A percentile compares a stretch with the other conserved stretches of the same genome.
These are phyloP conservation scores for Cnemophilus loriae DNA, from an alignment of 2,113 vertebrate genomes.

Conservation along the genomic window DNA sequence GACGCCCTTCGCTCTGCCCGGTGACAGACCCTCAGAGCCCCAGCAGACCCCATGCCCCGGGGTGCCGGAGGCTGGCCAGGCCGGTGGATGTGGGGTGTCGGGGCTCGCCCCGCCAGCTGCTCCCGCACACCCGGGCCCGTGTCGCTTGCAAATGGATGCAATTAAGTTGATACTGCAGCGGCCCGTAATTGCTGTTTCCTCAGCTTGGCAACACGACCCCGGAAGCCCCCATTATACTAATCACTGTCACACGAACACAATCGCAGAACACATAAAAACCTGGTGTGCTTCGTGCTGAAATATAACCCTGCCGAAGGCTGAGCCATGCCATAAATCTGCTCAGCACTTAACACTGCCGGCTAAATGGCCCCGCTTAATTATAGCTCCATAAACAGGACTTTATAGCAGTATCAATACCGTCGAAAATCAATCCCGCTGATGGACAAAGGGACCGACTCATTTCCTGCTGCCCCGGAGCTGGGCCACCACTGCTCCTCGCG, in stretches of 20 bases:
- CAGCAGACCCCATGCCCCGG: background rate
- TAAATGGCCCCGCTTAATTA: constrained; percentile 44
- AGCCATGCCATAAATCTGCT: constrained; percentile 14
- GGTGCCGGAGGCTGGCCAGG: background rate
- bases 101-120: background rate
- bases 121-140: background rate
- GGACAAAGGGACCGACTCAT: background rate
- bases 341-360: constrained; percentile 22
- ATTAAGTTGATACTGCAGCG: constrained; percentile 5
- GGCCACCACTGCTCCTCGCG: background rate
- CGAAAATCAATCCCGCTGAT: background rate
- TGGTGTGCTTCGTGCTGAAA: background rate
- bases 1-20: background rate
- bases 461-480: background rate
- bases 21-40: background rate
- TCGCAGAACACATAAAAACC: background rate
- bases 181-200: constrained; percentile 5
- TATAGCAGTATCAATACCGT: background rate
- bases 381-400: constrained; percentile 11
- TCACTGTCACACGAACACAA: constrained; percentile 15
- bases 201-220: constrained; percentile 24
- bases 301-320: background rate
- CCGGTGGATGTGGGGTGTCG: rapidly evolving
- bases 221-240: constrained; percentile 29
- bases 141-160: background rate